Conservation (phyloP, 2,113 vertebrate genomes). For the Rhinolophus ferrumequinum region DNA sequence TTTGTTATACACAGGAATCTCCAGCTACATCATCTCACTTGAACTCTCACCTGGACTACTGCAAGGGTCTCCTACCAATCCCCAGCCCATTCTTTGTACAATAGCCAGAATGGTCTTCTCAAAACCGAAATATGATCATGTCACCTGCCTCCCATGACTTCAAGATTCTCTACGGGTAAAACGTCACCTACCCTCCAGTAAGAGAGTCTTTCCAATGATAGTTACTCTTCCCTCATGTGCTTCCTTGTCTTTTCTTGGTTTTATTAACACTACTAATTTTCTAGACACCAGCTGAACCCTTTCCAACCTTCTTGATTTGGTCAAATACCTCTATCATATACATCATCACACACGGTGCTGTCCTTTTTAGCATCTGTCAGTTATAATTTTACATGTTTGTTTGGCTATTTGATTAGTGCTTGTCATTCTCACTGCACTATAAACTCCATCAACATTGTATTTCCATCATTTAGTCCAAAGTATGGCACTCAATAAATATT, state of each 20-base stretch:
- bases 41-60: not conserved
- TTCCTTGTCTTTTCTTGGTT: not conserved
- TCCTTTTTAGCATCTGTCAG: not conserved
- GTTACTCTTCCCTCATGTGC: not conserved
- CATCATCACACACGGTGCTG: not conserved
- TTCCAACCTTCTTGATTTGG: not conserved
- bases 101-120: not conserved
- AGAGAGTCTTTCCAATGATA: not conserved
- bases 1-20: too few relatives aligned
- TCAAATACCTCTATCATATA: not conserved
- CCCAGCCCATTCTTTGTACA: not conserved
- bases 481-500: too few relatives aligned
- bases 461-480: too few relatives aligned
- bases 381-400: too few relatives aligned
- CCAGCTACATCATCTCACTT: too few relatives aligned
- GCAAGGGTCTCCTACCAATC: not conserved
- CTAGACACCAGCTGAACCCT: not conserved
- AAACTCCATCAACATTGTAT: too few relatives aligned
- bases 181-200: too few relatives aligned
- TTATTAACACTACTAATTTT: not conserved
- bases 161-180: not conserved
- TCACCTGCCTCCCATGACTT: not conserved
- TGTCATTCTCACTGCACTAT: too few relatives aligned
- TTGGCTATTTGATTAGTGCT: too few relatives aligned
- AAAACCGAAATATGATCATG: not conserved